A percentile compares a stretch with the other conserved stretches of the same genome.
Evolutionary conservation across 2,888 invertebrate species (phyloP).

Genomic region (Nomada fucata): DNA sequence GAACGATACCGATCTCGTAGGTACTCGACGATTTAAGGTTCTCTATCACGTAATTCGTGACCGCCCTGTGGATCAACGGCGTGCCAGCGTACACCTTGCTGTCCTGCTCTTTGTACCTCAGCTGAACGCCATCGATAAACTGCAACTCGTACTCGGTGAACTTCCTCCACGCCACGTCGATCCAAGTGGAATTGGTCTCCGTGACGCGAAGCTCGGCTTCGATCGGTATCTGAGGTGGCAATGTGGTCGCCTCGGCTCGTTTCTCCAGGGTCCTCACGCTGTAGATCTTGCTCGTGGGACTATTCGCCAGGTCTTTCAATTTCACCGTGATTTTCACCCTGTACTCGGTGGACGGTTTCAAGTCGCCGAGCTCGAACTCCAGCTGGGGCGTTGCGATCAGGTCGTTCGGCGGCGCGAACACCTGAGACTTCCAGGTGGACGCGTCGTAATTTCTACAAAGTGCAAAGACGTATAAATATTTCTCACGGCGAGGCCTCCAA

Average conservation of each 20-base stretch:
- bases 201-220: conserved; percentile 90
- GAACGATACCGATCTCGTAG: conserved; percentile 93
- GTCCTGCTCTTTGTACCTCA: conserved; percentile 93
- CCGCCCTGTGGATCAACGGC: conserved; percentile 92
- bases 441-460: conserved; percentile 87
- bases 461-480: neutral
- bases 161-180: conserved; percentile 92
- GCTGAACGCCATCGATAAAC: conserved; percentile 94
- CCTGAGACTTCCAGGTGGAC: conserved; percentile 92
- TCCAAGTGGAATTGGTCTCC: conserved; percentile 91
- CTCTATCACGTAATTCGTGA: conserved; percentile 91
- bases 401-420: conserved; percentile 94
- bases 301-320: conserved; percentile 90
- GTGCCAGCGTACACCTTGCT: conserved; percentile 94
- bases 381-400: conserved; percentile 93
- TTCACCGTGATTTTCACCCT: conserved; percentile 92
- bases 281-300: conserved; percentile 91
- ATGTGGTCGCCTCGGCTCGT: conserved; percentile 84
- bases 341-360: conserved; percentile 92
- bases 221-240: conserved; percentile 87
- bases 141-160: conserved; percentile 92
- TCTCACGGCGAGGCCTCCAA: too few species aligned
- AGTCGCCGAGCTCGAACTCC: conserved; percentile 92
- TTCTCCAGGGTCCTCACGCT: conserved; percentile 89
- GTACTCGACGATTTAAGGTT: conserved; percentile 91